Evolutionary conservation across 2,888 invertebrate genomes (phyloP), one percentile per base, ranked within the genome.

Genomic region (Aspidapion aeneum): DNA sequence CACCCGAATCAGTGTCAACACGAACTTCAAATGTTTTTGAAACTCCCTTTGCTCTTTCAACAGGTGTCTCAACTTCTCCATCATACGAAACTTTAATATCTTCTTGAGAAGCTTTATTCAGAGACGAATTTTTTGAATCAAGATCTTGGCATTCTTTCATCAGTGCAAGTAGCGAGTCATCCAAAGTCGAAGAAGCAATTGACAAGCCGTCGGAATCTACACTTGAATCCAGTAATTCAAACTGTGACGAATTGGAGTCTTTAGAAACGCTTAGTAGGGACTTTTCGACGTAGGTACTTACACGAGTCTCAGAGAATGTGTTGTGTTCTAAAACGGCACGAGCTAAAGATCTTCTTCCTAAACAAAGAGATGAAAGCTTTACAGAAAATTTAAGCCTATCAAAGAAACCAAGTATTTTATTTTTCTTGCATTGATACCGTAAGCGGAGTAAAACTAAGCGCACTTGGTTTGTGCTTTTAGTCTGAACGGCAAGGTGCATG

Each of bases 251-350:
- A 35, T 12, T 35, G 12, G 35, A 35, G 12, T 35, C 35, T 12
- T 3, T 12, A 35, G 35, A 35, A 3, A 12, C 35, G 35, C 35
- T 7, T 35, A 12, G 12, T 3, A 35, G 12, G 35, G 35, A 35
- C 12, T 35, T 35, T 35, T 35, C 35, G 35, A 35, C 12, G 35
- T 35, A 35, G 12, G 35, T 35, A 35, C 5, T 35, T 3, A 35
- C 12, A 35, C 12, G 35, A 3, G 35, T 35, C 12, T 35, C 12
- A 12, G 68, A 67, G 49, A 71, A 66, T 3, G 73, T 64, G 58
- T 74, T 74, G 16, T 70, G 68, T 61, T 74, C 74, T 22, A 75
- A 63, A n/a, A 74, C 74, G 58, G 69, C 58, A 49, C 74, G 65
- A 52, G 71, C 69, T 3, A 75, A 63, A 1, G 75, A 73, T 64